These are phyloP conservation scores for Echinops telfairi DNA, from an alignment of 2,113 vertebrate genomes.

Conservation along the genomic window DNA sequence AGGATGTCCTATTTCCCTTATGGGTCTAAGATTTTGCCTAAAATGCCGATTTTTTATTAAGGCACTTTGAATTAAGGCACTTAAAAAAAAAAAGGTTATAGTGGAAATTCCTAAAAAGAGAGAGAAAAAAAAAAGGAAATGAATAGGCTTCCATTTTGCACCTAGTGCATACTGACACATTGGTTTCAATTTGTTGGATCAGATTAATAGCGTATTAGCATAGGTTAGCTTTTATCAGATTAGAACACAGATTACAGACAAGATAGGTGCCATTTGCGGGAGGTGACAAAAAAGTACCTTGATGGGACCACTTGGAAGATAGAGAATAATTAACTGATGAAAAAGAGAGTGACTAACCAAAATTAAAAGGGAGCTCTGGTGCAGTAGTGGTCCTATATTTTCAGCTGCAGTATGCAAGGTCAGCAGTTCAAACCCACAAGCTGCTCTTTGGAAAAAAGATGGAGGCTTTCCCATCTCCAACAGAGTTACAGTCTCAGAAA, in stretches of 20 bases:
- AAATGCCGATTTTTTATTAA: background rate
- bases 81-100: background rate
- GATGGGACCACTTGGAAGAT: background rate
- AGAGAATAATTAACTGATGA: background rate
- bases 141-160: background rate
- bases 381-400: no score
- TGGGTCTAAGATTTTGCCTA: background rate
- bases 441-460: no score
- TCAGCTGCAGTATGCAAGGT: no score
- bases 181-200: no score
- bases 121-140: background rate
- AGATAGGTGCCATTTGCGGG: background rate
- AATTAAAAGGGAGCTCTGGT: no score
- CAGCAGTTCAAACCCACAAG: no score
- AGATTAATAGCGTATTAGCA: no score
- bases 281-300: background rate
- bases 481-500: no score
- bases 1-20: background rate
- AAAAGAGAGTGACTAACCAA: background rate
- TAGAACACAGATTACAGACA: background rate
- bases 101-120: slow-evolving; percentile 8
- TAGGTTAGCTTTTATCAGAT: background rate
- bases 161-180: no score
- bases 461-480: no score
- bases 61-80: background rate